Percentiles rank a stretch among this genome's conserved stretches.
Evolutionary conservation across 1,140 invertebrate genomes (phyloP).

Genomic region (Drosophila aff.): DNA sequence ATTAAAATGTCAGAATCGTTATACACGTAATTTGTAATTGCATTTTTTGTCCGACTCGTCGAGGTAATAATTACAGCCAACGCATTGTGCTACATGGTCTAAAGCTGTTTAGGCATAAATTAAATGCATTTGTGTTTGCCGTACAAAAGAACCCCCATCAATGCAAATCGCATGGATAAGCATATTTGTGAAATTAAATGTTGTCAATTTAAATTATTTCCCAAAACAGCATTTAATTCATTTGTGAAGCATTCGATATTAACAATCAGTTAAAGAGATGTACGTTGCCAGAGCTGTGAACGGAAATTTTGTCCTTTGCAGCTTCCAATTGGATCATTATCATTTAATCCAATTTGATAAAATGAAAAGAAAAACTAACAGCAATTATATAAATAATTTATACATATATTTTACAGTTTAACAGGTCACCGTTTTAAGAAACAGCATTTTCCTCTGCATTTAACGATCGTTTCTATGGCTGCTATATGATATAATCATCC

Average conservation of each 20-base stretch:
- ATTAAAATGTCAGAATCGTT: conserved; percentile 57
- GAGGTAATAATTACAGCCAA: conserved; percentile 49
- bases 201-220: conserved; percentile 36
- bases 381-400: no score
- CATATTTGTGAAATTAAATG: conserved; percentile 36
- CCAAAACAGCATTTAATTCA: conserved; percentile 3
- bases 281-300: neutral
- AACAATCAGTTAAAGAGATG: neutral
- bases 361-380: no score
- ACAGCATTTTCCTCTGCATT: no score
- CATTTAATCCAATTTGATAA: no score
- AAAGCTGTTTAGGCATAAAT: conserved; percentile 68
- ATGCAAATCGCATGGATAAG: conserved; percentile 18
- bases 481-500: no score
- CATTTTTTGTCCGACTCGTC: conserved; percentile 28
- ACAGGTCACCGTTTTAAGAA: no score
- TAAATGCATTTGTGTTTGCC: conserved; percentile 67
- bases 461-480: no score
- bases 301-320: neutral
- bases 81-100: conserved; percentile 35
- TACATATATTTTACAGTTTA: no score
- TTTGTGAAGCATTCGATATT: neutral
- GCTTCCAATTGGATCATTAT: no score
- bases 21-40: conserved; percentile 54
- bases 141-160: conserved; percentile 11